Percentiles rank a stretch among this genome's conserved stretches.
Conservation (phyloP, 2,888 invertebrate genomes). For the Charanyca ferruginea region DNA sequence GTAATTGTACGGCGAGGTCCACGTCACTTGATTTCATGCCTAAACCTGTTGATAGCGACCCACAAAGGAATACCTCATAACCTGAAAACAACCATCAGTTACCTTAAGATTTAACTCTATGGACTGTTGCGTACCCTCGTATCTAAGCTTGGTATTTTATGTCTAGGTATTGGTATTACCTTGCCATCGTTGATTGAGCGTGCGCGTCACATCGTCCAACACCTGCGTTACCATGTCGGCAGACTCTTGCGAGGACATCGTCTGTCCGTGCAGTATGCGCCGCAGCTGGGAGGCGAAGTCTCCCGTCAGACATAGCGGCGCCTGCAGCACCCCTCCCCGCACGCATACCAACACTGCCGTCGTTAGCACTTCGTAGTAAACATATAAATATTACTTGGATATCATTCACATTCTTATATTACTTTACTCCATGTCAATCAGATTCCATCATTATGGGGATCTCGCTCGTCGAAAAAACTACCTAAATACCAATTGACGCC, state of each 20-base stretch:
- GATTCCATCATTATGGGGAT: no score
- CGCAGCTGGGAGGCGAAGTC: constrained; percentile 37
- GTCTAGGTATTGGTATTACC: not conserved
- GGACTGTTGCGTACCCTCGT: no score
- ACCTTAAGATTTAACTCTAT: no score
- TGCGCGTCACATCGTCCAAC: constrained; percentile 3
- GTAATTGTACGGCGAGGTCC: constrained; percentile 56
- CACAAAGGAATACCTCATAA: constrained; percentile 46
- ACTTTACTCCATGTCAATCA: no score
- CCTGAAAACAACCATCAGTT: constrained; percentile 40
- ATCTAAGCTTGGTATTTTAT: no score
- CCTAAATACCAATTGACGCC: no score
- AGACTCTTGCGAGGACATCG: not conserved
- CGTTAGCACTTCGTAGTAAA: constrained; percentile 5
- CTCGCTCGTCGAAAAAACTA: no score
- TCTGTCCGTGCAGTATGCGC: not conserved
- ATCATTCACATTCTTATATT: no score
- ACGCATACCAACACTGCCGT: not conserved
- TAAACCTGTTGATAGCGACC: constrained; percentile 62
- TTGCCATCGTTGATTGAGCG: constrained; percentile 16
- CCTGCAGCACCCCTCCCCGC: not conserved
- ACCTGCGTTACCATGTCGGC: not conserved
- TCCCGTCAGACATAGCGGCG: constrained; percentile 14
- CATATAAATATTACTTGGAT: not conserved
- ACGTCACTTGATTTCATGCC: constrained; percentile 60